Base-by-base conservation (phyloP, 2,888 invertebrate genomes). In the Trissoscelio sp. region DNA sequence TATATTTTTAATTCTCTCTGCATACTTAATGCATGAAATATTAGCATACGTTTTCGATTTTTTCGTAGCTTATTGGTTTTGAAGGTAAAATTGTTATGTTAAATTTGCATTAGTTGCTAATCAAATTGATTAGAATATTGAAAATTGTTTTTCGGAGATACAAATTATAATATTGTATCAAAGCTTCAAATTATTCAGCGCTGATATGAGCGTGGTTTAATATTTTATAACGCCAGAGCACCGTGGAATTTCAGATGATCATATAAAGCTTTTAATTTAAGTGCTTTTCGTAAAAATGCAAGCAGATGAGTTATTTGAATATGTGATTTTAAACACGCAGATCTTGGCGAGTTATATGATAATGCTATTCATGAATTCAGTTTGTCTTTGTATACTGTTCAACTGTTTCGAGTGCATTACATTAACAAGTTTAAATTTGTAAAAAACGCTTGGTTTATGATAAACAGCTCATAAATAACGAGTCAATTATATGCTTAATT, bases 291-390 rank as follows among this genome's bases (percentile, higher is more conserved):
- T 16, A 69, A 69, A 66, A 57, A 57, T 69, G 9, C 44, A 18
- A 44, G 34, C 48, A 42, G 58, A 72, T 60, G 58, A 48, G 5
- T 60, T 51, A 39, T 72, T 60, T 72, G 58, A 58, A 72, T 60
- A 51, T 72, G 48, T 37, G 72, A 60, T 60, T 72, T 60, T 58
- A 60, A 70, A 48, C 7, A 60, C 48, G 16, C 55, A 14, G 55
- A 16, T 55, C 34, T 55, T 55, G 16, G 37, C 7, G 12, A 60
- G 34, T 34, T 57, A 24, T 24, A 48, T 16, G 70, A 39, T 72
- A 72, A 58, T 72, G 58, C 14, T 39, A 60, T 72, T 72, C 70
- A 72, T 72, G 28, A 39, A 72, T 72, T 58, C 70, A 58, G 60
- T 60, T 60, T 60, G 60, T 48, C 58, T 69, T 69, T 72, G 60